Evolutionary conservation across 64 coral and sea anemone species (phyloP), one percentile per base, ranked within the genome.

Genomic region (Cladopsammia gracilis): DNA sequence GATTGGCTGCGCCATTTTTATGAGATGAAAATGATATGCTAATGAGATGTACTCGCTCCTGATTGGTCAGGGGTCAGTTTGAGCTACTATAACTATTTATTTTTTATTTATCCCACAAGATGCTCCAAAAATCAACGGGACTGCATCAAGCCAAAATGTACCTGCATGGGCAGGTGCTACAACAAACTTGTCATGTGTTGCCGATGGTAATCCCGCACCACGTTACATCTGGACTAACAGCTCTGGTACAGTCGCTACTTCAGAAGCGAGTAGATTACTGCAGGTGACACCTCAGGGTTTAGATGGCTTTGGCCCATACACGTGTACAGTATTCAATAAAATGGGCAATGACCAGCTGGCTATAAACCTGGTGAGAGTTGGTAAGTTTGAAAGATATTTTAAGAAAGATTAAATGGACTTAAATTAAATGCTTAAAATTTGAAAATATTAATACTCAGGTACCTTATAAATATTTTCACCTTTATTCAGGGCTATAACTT

Each of bases 171-270:
- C 26, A 58, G 82, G 82, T 15, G 26, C 46, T 84, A 70, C 57
- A 42, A 52, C 91, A 26, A 78, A 75, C 14, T 48, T 93, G 48
- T 14, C 62, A 13, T 93, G 91, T 80, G 58, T 62, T 34, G 91
- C 91, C 51, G 71, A 87, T 57, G 65, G 82, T 8, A 93, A 93
- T 20, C 91, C 91, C 7, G 69, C 46, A 25, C 91, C 91, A 23
- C 83, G 84, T 25, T 93, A 93, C 60, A 87, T 25, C 12, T 93
- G 91, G 91, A 85, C 59, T 46, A 93, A 93, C 42, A 22, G 81
- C 7, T 77, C 70, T 60, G 91, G 91, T 78, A 0, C 15, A 1
- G 83, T 93, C 13, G 42, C 82, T 3, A 75, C 25, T 48, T 93
- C 91, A 20, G 91, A 93, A 44, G 62, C 46, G 0, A 70, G 48